These are phyloP conservation scores for Pachyseris speciosa DNA, from an alignment of 64 coral and sea anemone genomes.

Conservation along the genomic window DNA sequence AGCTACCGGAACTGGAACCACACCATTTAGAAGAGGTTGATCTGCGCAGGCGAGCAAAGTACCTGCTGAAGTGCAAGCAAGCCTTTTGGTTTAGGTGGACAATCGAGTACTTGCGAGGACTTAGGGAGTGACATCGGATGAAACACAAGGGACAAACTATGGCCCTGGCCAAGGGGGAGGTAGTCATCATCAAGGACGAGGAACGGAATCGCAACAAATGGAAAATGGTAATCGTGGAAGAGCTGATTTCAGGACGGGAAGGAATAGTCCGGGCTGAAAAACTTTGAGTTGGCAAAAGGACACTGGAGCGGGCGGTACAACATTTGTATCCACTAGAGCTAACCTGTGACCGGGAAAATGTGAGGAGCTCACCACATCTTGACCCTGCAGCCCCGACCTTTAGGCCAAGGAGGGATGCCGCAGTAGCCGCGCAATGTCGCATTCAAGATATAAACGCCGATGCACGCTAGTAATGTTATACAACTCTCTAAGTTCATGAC, in stretches of 20 bases:
- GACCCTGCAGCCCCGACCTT: too few relatives aligned
- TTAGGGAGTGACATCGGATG: background rate
- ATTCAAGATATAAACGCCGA: too few relatives aligned
- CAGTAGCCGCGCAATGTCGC: too few relatives aligned
- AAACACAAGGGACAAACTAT: background rate
- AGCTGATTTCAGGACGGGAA: background rate
- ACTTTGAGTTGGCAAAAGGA: too few relatives aligned
- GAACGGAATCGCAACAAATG: conserved; percentile 27
- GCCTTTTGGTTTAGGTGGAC: background rate
- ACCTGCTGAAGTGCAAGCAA: background rate
- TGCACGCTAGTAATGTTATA: too few relatives aligned
- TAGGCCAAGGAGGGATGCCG: too few relatives aligned
- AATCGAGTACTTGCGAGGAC: background rate
- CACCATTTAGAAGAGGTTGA: background rate
- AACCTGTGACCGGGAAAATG: too few relatives aligned
- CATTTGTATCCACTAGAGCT: too few relatives aligned
- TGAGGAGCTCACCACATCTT: too few relatives aligned
- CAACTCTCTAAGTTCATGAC: too few relatives aligned
- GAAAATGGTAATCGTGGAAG: conserved; percentile 3
- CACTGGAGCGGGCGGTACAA: too few relatives aligned
- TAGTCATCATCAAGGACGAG: conserved; percentile 16
- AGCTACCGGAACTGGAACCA: background rate
- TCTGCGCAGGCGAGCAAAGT: too few relatives aligned
- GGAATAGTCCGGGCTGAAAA: background rate
- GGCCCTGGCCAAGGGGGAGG: background rate